Evolutionary conservation across 2,888 invertebrate species (phyloP), one percentile per base, ranked within the genome.

Genomic region (Drosophila cognata): DNA sequence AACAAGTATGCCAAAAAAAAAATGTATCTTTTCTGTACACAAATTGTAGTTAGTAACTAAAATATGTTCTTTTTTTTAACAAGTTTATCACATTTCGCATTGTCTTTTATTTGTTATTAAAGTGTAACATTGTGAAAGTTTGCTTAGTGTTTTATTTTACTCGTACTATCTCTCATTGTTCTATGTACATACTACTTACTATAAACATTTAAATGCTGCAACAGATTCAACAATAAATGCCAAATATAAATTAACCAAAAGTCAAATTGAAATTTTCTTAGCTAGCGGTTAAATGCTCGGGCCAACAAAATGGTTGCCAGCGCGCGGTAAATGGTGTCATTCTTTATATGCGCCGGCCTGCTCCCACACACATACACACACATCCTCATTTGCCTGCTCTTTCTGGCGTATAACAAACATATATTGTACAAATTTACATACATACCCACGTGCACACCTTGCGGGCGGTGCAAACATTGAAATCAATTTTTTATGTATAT

Each of bases 301-400:
- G 10, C 61, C 29, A 68, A 73, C 67, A 79, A 82, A 79, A 82
- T 78, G 78, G 82, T 52, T 35, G 82, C 67, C 79, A 56, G 51
- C 58, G 43, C 53, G 28, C 64, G 53, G 68, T 62, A 78, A 82
- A 82, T 78, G 74, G n/a, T n/a, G 79, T 51, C 35, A 53, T 60
- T 51, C 61, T 71, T 70, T 79, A 58, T 77, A 64, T 66, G 62
- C 50, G 50, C 53, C 59, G 31, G 16, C 58, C 38, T 29, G 28
- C 62, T 38, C 16, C n/a, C 21, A 11, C 57, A 18, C 46, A 21
- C 50, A 29, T 64, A 2, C 16, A 31, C 46, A 33, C 43, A 10
- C 56, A 18, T 57, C 16, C 41, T 51, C 29, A n/a, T 18, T 55
- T 35, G 2, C 18, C 21, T 8, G 18, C 21, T 28, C 11, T 65